Evolutionary conservation across 2,113 vertebrate species (phyloP), one percentile per base, ranked within the genome.

Genomic region (Ctenomys sociabilis): DNA sequence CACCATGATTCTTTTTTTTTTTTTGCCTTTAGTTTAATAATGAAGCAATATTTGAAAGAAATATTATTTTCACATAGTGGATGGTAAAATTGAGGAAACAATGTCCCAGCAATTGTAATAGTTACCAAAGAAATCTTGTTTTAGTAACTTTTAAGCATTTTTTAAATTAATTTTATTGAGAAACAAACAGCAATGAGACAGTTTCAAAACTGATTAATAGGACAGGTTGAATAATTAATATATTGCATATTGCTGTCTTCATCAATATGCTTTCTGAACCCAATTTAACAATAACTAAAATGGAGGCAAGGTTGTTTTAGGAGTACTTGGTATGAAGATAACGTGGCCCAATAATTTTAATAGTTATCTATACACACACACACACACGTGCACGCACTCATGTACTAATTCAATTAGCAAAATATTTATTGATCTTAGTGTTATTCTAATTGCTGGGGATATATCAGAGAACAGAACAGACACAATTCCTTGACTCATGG

Each of bases 1-100:
- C 91, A 86, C 54, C 63, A 88, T 61, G 85, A 21, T 37, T 93
- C 59, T 95, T 96, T 93, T 95, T 96, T 90, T 64, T 86, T 88
- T 93, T 94, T n/a, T n/a, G 87, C 68, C 26, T 78, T 61, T 64
- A 78, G 72, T 57, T n/a, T n/a, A n/a, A n/a, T n/a, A 28, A 72
- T 66, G 72, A 95, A 94, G 40, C 26, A 89, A 24, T 83, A 86
- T 83, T 86, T 88, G 57, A 91, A 91, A 94, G 61, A 88, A 75
- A 82, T 35, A 40, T 24, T 49, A 11, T 49, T 68, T 90, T 89
- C 37, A 84, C 54, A 37, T 8, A 61, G 21, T 14, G 43, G 14
- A 77, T 85, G 57, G 63, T 86, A 61, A n/a, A 61, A 91, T 32
- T 66, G 35, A 54, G 52, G 35, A 30, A 77, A 28, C 22, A 11